Percentiles rank a stretch among this genome's conserved stretches.
These are phyloP conservation scores for Oreochromis mossambicus DNA, from an alignment of 2,797 vertebrate genomes.

Conservation along the genomic window DNA sequence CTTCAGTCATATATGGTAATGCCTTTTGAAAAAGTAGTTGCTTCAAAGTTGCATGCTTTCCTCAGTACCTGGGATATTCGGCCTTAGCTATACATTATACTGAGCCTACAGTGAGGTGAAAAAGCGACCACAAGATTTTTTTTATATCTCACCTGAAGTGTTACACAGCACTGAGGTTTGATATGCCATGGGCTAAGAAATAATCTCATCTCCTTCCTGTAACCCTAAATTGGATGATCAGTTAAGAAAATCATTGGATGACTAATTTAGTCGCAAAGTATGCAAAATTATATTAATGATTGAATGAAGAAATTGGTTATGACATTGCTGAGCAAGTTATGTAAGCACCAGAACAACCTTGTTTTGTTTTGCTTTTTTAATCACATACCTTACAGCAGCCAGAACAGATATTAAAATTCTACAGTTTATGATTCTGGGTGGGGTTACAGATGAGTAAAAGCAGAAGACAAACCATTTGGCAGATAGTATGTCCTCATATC, in stretches of 20 bases:
- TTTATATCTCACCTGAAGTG: neutral
- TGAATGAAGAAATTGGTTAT: neutral
- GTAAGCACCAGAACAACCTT: neutral
- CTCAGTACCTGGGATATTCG: neutral
- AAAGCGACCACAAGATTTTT: neutral
- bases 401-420: neutral
- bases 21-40: conserved; percentile 36
- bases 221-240: neutral
- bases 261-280: neutral
- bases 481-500: neutral
- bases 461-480: neutral
- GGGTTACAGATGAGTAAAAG: neutral
- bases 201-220: neutral
- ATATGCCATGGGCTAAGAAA: neutral
- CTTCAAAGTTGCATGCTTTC: conserved; percentile 29
- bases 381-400: neutral
- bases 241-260: neutral
- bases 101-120: neutral
- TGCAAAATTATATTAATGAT: neutral
- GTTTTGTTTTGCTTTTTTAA: neutral
- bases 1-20: conserved; percentile 60
- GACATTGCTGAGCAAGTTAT: neutral
- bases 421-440: neutral
- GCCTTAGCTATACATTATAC: neutral
- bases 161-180: neutral